These are phyloP conservation scores for Pharmacophagus antenor DNA, from an alignment of 2,888 invertebrate species.

Conservation along the genomic window DNA sequence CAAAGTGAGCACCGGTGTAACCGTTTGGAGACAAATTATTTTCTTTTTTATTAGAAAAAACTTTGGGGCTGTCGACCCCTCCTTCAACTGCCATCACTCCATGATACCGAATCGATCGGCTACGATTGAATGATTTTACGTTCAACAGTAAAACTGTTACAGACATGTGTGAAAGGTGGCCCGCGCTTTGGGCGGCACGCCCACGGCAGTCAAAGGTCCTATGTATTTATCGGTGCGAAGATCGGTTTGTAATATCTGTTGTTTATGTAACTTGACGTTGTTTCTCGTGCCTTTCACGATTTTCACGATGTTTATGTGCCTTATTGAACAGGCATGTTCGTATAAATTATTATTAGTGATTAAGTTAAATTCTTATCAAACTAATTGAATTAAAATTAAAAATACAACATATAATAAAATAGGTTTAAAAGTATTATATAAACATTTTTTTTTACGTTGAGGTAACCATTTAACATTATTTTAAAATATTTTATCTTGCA, in stretches of 20 bases:
- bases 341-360: not conserved
- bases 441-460: no score
- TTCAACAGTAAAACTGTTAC: constrained; percentile 17
- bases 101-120: constrained; percentile 49
- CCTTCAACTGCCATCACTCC: constrained; percentile 50
- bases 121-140: constrained; percentile 42
- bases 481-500: no score
- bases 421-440: no score
- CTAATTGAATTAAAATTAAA: not conserved
- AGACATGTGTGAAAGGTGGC: constrained; percentile 22
- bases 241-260: constrained; percentile 28
- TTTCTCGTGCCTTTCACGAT: constrained; percentile 15
- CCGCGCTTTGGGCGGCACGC: constrained; percentile 19
- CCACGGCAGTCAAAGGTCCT: constrained; percentile 29
- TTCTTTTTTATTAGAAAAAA: not conserved
- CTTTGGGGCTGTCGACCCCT: constrained; percentile 3
- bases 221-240: constrained; percentile 26
- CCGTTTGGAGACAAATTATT: not conserved
- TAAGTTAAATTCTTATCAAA: not conserved
- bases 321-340: not conserved
- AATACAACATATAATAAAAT: no score
- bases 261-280: constrained; percentile 25
- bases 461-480: no score
- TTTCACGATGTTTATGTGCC: not conserved
- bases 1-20: not conserved